These are phyloP conservation scores for Rotaria sp. DNA, from an alignment of 2,888 invertebrate genomes.

Conservation along the genomic window DNA sequence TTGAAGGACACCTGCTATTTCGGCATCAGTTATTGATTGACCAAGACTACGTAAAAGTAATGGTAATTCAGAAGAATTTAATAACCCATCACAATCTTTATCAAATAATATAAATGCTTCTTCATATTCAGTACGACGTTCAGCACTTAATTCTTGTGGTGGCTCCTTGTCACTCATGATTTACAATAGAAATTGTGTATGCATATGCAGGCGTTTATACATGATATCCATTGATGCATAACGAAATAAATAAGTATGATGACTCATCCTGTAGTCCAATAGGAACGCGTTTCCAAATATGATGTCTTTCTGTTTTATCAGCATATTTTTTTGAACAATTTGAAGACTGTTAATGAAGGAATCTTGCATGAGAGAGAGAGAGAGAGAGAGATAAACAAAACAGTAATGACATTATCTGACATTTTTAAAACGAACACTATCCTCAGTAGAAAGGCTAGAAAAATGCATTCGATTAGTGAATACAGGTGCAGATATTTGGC, in stretches of 20 bases:
- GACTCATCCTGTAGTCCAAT: background rate
- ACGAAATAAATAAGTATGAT: background rate
- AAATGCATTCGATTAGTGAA: too few species aligned
- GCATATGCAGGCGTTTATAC: background rate
- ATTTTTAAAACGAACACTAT: too few species aligned
- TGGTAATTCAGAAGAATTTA: background rate
- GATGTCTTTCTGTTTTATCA: too few species aligned
- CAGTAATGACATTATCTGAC: too few species aligned
- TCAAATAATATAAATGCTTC: conserved; percentile 8
- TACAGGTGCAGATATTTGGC: too few species aligned
- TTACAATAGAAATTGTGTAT: background rate
- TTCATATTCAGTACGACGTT: background rate
- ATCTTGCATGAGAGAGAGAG: too few species aligned
- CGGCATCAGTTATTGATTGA: background rate
- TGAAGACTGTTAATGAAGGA: too few species aligned
- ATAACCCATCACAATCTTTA: background rate
- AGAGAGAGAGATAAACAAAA: too few species aligned
- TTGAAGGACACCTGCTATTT: background rate
- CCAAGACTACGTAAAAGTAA: background rate
- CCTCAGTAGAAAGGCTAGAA: too few species aligned
- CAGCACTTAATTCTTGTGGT: background rate
- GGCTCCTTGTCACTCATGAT: background rate
- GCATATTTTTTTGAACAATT: too few species aligned
- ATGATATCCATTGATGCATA: background rate
- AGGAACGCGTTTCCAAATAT: too few species aligned